A percentile compares a stretch with the other conserved stretches of the same genome.
Conservation (phyloP, 2,888 invertebrate genomes). For the Deilephila elpenor region DNA sequence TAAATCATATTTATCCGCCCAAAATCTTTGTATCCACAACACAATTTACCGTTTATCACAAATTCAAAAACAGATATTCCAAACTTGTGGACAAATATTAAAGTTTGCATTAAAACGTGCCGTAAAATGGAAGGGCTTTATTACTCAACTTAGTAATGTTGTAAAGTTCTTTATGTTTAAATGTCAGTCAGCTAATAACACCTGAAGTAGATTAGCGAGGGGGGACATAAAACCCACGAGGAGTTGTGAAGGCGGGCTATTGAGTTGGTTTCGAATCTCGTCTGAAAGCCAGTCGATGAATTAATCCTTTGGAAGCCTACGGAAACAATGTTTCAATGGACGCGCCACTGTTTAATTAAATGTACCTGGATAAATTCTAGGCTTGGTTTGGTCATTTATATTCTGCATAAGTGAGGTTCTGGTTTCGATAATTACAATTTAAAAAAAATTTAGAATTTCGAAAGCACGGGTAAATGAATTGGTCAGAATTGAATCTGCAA, state of each 20-base stretch:
- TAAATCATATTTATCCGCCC: conserved; percentile 15
- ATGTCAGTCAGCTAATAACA: conserved; percentile 25
- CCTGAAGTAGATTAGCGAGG: conserved; percentile 7
- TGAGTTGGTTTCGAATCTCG: conserved; percentile 21
- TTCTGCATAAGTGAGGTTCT: too few species aligned
- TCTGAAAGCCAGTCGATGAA: neutral
- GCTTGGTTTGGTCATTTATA: too few species aligned
- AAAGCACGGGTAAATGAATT: too few species aligned
- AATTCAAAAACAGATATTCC: neutral
- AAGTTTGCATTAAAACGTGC: conserved; percentile 15
- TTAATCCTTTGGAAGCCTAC: conserved; percentile 16
- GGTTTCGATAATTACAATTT: too few species aligned
- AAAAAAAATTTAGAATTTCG: too few species aligned
- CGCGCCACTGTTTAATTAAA: conserved; percentile 1
- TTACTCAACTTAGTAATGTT: conserved; percentile 16
- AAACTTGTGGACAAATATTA: conserved; percentile 21
- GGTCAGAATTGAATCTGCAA: too few species aligned
- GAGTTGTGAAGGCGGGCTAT: conserved; percentile 11
- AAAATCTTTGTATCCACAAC: conserved; percentile 6
- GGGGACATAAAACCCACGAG: conserved; percentile 10
- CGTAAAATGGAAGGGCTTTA: conserved; percentile 12
- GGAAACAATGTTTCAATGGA: conserved; percentile 1
- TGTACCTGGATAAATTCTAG: neutral
- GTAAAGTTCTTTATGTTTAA: conserved; percentile 23
- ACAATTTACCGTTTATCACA: neutral